Percentiles rank a stretch among this genome's conserved stretches.
phyloP scores from a whole-genome alignment of 2,888 invertebrate species.

The Drosophila colorata region DNA sequence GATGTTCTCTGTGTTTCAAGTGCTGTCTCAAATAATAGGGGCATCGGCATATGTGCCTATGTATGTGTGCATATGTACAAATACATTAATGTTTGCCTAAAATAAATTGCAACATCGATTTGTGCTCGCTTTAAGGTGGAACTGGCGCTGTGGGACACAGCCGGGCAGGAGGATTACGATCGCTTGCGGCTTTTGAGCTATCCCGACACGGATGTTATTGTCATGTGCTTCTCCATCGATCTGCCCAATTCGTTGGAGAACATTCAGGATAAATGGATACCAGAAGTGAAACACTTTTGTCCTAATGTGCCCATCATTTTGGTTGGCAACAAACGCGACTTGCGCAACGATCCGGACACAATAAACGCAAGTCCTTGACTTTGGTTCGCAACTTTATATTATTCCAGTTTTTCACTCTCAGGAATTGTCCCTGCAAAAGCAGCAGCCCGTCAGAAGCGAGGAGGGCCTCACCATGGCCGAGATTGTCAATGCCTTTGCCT shows the following conservation, averaged over 20 bases:
- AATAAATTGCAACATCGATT: background rate
- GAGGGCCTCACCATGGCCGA: constrained; percentile 98
- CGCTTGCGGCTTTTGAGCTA: constrained; percentile 96
- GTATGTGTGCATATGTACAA: background rate
- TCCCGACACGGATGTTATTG: constrained; percentile 99
- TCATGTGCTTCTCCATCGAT: constrained; percentile 99
- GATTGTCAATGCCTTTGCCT: constrained; percentile 98
- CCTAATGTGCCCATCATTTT: constrained; percentile 99
- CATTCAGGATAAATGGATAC: constrained; percentile 99
- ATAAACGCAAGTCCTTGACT: constrained; percentile 87
- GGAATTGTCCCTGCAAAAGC: constrained; percentile 98
- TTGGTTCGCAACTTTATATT: background rate
- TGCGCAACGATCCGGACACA: constrained; percentile 96
- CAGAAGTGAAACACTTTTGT: constrained; percentile 98
- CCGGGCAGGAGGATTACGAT: constrained; percentile 99
- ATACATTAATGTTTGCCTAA: constrained; percentile 1
- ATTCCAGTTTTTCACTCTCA: constrained; percentile 25
- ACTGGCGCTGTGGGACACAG: constrained; percentile 97
- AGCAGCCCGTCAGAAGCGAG: constrained; percentile 98
- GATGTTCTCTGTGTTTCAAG: constrained; percentile 24
- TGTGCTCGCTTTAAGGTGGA: constrained; percentile 88
- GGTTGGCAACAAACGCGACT: constrained; percentile 99
- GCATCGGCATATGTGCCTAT: background rate
- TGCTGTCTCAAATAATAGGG: constrained; percentile 15
- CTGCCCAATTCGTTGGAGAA: constrained; percentile 99